Conservation (phyloP, 2,113 vertebrate genomes). For the Hypomesus transpacificus region DNA sequence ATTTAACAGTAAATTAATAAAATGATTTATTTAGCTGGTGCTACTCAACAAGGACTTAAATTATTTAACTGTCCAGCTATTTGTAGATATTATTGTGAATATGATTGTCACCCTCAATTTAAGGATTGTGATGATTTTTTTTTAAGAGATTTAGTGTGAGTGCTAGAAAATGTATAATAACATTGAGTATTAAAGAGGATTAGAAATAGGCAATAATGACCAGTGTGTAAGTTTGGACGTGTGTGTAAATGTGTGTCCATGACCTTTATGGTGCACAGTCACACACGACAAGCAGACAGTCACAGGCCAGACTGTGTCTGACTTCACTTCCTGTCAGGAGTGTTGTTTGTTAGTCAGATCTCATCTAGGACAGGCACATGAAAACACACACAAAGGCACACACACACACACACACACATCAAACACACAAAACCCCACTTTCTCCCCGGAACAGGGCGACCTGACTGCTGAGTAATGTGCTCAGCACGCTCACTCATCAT, state of each 20-base stretch:
- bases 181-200: no score
- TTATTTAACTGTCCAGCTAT: constrained; percentile 51
- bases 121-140: no score
- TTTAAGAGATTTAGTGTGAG: no score
- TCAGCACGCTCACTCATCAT: constrained; percentile 3
- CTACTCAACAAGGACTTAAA: constrained; percentile 40
- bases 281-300: constrained; percentile 20
- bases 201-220: no score
- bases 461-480: constrained; percentile 10
- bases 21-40: constrained; percentile 41
- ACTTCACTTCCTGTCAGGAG: constrained; percentile 7
- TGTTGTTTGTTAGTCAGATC: constrained; percentile 1
- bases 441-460: not conserved
- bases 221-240: not conserved
- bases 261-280: constrained; percentile 15
- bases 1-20: constrained; percentile 59
- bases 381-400: no score
- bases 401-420: not conserved
- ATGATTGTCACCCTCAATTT: no score
- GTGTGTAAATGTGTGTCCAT: not conserved
- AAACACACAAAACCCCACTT: not conserved
- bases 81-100: constrained; percentile 23
- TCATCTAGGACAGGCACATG: not conserved
- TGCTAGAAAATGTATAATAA: no score
- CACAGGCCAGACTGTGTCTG: constrained; percentile 22